These are phyloP conservation scores for Chaunax sp. DNA, from an alignment of 2,797 vertebrate genomes.

Conservation along the genomic window DNA sequence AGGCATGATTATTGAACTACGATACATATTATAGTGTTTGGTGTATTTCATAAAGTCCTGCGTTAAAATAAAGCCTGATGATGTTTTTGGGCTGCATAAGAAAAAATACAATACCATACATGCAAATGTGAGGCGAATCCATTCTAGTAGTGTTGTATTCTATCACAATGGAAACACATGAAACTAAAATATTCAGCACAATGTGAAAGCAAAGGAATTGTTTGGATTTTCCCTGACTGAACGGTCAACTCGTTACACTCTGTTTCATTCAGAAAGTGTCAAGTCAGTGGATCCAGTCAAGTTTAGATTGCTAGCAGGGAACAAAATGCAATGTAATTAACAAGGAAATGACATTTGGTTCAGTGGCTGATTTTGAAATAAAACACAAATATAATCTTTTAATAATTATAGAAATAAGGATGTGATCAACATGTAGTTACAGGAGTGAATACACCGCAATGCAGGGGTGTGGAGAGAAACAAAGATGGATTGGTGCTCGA, in stretches of 20 bases:
- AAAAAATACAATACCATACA: slow-evolving; percentile 4
- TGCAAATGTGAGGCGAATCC: slow-evolving; percentile 1
- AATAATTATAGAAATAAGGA: no score
- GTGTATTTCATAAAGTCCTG: slow-evolving; percentile 12
- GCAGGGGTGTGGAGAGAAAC: neutral
- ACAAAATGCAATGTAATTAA: slow-evolving; percentile 3
- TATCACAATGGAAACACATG: neutral
- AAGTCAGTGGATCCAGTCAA: no score
- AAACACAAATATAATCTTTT: neutral
- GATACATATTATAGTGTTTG: neutral
- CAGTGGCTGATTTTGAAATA: no score
- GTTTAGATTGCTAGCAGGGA: neutral
- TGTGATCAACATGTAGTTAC: no score
- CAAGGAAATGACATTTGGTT: neutral
- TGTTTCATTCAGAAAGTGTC: no score
- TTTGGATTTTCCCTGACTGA: neutral
- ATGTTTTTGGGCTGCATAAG: neutral
- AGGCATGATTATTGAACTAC: neutral
- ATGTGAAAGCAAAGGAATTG: neutral
- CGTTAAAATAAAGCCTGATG: slow-evolving; percentile 1
- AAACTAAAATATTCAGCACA: neutral
- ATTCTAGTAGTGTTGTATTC: slow-evolving; percentile 11
- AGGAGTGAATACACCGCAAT: neutral
- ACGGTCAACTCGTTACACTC: no score
- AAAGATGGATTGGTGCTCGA: no score